Percentiles rank a stretch among this genome's conserved stretches.
Evolutionary conservation across 2,797 vertebrate species (phyloP).

Genomic region (Eulemur coronatus): DNA sequence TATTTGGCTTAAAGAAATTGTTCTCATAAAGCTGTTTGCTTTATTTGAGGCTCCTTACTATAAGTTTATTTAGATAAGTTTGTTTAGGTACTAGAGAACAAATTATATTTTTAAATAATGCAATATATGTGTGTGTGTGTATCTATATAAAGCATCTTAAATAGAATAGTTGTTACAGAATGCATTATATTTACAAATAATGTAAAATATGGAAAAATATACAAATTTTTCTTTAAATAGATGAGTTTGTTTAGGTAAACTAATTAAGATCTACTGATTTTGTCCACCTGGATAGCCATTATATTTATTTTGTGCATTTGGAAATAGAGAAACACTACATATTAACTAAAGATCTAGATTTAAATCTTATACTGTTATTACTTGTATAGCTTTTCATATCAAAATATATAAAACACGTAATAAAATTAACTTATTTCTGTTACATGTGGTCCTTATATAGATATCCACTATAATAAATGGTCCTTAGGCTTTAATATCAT

Average conservation of each 20-base stretch:
- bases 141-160: not conserved
- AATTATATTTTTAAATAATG: slow-evolving; percentile 36
- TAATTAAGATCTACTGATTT: slow-evolving; percentile 31
- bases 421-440: slow-evolving; percentile 21
- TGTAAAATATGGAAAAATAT: slow-evolving; percentile 15
- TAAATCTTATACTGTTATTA: slow-evolving; percentile 8
- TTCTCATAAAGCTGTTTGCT: not conserved
- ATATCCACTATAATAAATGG: not conserved
- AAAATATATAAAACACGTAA: not conserved
- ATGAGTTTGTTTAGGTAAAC: not conserved
- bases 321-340: not conserved
- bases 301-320: slow-evolving; percentile 31
- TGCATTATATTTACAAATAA: slow-evolving; percentile 36
- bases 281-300: not conserved
- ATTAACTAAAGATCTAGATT: slow-evolving; percentile 38
- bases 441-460: not conserved
- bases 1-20: slow-evolving; percentile 15
- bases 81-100: not conserved
- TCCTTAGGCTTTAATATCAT: slow-evolving; percentile 14
- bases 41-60: not conserved
- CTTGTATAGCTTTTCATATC: slow-evolving; percentile 36
- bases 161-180: not conserved
- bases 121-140: not conserved
- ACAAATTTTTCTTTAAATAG: not conserved
- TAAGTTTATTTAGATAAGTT: slow-evolving; percentile 19